Percentiles rank a stretch among this genome's conserved stretches.
phyloP scores from a whole-genome alignment of 2,113 vertebrate genomes.

The Dicentrarchus labrax region DNA sequence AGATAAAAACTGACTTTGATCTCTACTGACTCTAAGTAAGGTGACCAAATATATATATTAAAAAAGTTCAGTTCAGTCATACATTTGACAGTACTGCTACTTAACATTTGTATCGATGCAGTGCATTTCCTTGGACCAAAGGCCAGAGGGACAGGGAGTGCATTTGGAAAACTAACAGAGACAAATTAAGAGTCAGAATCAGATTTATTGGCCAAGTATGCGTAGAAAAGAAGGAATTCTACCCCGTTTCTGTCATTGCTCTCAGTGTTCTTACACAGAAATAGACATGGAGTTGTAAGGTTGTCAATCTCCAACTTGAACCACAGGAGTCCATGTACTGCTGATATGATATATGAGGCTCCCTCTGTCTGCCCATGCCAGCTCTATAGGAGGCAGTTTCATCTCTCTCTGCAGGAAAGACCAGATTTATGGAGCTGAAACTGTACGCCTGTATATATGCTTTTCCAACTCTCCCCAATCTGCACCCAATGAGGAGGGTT shows the following conservation, averaged over 20 bases:
- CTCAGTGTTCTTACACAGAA: background rate
- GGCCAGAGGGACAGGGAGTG: background rate
- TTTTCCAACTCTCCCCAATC: constrained; percentile 50
- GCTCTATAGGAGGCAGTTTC: constrained; percentile 78
- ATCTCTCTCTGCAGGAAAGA: constrained; percentile 80
- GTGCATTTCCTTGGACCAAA: no score
- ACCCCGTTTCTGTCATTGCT: background rate
- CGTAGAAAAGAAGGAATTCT: background rate
- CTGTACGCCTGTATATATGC: constrained; percentile 72
- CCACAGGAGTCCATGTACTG: constrained; percentile 62
- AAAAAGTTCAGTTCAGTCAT: no score
- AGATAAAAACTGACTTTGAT: no score
- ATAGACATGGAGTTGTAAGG: constrained; percentile 15
- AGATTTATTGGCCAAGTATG: background rate
- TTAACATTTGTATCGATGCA: no score
- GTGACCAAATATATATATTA: no score
- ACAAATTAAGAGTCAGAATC: constrained; percentile 4
- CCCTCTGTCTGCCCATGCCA: constrained; percentile 74
- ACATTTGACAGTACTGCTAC: no score
- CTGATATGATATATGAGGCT: constrained; percentile 81
- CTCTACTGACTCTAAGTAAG: no score
- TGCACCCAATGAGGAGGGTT: constrained; percentile 7
- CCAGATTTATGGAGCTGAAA: constrained; percentile 84
- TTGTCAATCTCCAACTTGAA: constrained; percentile 57
- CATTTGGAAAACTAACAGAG: constrained; percentile 18